Conservation (phyloP, 2,113 vertebrate species). For the Alexandromys fortis region DNA sequence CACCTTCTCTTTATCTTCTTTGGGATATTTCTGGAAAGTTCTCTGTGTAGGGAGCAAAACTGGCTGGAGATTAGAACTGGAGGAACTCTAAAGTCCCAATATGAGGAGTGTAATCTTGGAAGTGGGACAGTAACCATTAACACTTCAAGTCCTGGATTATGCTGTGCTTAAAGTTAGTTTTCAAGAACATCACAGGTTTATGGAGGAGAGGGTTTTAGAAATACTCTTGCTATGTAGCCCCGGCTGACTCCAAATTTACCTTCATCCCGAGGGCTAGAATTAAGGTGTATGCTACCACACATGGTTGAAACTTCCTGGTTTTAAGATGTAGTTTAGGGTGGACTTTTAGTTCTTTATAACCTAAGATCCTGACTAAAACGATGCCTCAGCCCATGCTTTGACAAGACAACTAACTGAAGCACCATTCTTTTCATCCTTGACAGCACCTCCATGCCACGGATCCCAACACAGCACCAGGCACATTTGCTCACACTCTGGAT, state of each 20-base stretch:
- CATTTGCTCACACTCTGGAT: not conserved
- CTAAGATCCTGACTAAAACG: not conserved
- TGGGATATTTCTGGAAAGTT: not conserved
- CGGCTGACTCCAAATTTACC: not conserved
- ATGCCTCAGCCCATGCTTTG: not conserved
- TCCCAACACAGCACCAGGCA: not conserved
- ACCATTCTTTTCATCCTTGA: not conserved
- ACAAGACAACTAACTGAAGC: not conserved
- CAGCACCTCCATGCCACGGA: not conserved
- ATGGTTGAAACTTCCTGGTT: not conserved
- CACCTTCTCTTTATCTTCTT: not conserved
- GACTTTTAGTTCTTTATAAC: not conserved
- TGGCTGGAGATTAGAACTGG: not conserved
- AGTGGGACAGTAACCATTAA: not conserved
- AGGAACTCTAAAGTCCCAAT: not conserved
- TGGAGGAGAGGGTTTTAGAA: not conserved
- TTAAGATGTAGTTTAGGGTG: not conserved
- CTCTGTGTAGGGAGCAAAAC: not conserved
- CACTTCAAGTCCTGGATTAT: not conserved
- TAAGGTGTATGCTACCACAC: not conserved
- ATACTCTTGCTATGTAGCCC: not conserved
- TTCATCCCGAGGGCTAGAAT: not conserved
- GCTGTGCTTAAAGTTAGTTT: not conserved
- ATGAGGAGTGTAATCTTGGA: not conserved
- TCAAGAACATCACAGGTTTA: not conserved